Base-by-base conservation (phyloP, 2,113 vertebrate genomes). In the Delphinapterus leucas region DNA sequence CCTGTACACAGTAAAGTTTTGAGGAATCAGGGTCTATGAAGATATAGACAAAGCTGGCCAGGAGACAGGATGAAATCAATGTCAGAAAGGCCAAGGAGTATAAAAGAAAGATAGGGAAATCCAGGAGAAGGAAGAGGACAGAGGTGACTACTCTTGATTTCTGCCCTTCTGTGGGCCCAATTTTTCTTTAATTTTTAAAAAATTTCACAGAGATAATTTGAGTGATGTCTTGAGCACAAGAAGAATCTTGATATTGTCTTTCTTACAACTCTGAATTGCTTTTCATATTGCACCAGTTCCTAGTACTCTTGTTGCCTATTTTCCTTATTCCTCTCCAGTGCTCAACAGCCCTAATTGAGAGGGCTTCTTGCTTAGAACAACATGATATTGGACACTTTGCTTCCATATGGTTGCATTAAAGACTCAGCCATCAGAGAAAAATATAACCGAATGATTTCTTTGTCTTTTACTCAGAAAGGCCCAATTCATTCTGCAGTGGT, bases 231-330 rank as follows among this genome's bases (percentile, higher is more conserved):
- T 80, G 90, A 26, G 55, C 26, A 68, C 47, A 61, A 70, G 93
- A 58, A 61, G 36, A 81, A 47, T 3, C n/a, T 84, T 44, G 21
- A 28, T 47, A 81, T 55, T 1, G 21, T 28, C 82, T 95, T 60
- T 84, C 81, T 65, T 55, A 83, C 58, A 96, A 86, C 93, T 89
- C 38, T 60, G 41, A 96, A 92, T 92, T 28, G 15, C 60, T 82
- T 86, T 68, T 44, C 41, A 36, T 23, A 25, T 10, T 58, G 73
- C 13, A 60, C 67, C 73, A 41, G 65, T 88, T 91, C 61, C 73
- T 73, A 61, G 23, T 7, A 15, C 76, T 83, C 44, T 11, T 36
- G 1, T 47, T 80, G 83, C 26, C 49, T 92, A 1, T 63, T 68
- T 95, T 80, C 26, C 31, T 70, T 82, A 28, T 55, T 82, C 86